Percentiles rank a stretch among this genome's conserved stretches.
Conservation (phyloP, 2,797 vertebrate genomes). For the Danio tinwini region DNA sequence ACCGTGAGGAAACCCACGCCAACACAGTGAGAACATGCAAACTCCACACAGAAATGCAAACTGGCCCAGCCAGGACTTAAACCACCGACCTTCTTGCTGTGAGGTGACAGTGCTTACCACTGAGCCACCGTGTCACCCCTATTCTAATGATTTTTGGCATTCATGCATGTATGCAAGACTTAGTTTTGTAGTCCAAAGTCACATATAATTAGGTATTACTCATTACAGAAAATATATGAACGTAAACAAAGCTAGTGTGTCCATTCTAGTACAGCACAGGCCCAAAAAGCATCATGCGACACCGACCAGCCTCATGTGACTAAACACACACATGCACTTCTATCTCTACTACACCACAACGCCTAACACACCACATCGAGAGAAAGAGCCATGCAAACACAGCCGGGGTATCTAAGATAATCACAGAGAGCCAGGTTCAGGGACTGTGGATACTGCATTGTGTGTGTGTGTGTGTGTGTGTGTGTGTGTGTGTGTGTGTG, state of each 20-base stretch:
- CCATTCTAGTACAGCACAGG: conserved; percentile 35
- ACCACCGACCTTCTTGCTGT: too few relatives aligned
- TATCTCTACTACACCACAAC: conserved; percentile 51
- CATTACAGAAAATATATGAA: conserved; percentile 19
- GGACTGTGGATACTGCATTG: conserved; percentile 7
- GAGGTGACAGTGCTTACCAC: too few relatives aligned
- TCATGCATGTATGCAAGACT: too few relatives aligned
- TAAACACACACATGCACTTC: conserved; percentile 56
- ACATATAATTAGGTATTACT: too few relatives aligned
- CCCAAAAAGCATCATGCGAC: conserved; percentile 58
- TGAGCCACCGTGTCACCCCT: too few relatives aligned
- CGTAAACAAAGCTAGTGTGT: conserved; percentile 19
- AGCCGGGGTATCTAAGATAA: conserved; percentile 48
- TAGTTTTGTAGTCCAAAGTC: too few relatives aligned
- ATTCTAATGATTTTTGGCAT: too few relatives aligned
- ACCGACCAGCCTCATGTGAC: conserved; percentile 42
- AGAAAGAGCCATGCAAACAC: conserved; percentile 52
- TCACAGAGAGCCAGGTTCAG: conserved; percentile 16
- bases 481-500: neutral
- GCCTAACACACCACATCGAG: conserved; percentile 31
- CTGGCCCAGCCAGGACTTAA: too few relatives aligned
- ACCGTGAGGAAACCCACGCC: too few relatives aligned
- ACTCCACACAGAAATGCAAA: too few relatives aligned
- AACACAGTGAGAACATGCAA: too few relatives aligned
- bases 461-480: neutral